Percentiles rank a stretch among this genome's conserved stretches.
Evolutionary conservation across 2,113 vertebrate genomes (phyloP).

Genomic region (Passer montanus): DNA sequence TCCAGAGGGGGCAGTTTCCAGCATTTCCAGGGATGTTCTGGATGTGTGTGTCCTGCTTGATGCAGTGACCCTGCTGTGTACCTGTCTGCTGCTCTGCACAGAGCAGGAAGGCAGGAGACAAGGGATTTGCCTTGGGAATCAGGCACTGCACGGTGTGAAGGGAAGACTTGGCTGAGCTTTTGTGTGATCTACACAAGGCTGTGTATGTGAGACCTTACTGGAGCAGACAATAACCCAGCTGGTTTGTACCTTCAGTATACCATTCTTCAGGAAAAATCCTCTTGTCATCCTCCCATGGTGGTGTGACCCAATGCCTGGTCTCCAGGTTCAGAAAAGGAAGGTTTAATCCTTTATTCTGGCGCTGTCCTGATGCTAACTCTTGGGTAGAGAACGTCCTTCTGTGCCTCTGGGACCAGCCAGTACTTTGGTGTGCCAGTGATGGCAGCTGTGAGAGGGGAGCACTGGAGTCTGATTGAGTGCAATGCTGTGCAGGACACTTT

Average conservation of each 20-base stretch:
- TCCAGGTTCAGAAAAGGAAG: not conserved
- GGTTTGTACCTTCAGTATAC: not conserved
- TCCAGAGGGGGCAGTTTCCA: not conserved
- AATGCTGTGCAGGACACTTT: not conserved
- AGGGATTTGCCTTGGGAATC: not conserved
- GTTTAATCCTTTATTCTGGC: not conserved
- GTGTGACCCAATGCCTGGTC: not conserved
- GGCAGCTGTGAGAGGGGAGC: not conserved
- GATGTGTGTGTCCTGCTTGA: not conserved
- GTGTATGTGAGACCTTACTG: not conserved
- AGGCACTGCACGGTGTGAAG: not conserved
- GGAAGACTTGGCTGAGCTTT: not conserved
- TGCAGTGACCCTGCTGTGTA: not conserved
- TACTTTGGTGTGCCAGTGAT: not conserved
- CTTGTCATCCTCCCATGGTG: not conserved
- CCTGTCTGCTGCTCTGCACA: not conserved
- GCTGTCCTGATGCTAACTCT: not conserved
- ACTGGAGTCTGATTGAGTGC: accelerated
- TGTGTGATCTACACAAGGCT: not conserved
- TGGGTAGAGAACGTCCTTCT: not conserved
- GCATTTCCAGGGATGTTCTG: not conserved
- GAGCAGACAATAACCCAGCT: not conserved
- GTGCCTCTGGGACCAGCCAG: not conserved
- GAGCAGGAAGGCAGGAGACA: not conserved
- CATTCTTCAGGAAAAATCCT: not conserved